A percentile compares a stretch with the other conserved stretches of the same genome.
Conservation (phyloP, 2,113 vertebrate genomes). For the Hippoglossus stenolepis region DNA sequence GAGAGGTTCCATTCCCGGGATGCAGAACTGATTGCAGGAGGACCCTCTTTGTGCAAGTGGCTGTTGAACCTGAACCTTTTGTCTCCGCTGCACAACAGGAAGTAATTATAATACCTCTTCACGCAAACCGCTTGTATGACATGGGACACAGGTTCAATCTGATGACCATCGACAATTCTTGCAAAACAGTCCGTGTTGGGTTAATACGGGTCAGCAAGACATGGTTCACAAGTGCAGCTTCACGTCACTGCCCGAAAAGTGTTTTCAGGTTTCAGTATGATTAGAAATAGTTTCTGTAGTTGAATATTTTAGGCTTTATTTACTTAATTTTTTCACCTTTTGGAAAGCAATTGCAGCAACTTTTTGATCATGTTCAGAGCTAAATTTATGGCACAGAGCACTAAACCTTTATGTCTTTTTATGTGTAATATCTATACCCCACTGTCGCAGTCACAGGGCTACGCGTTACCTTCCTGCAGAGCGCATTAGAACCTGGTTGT, state of each 20-base stretch:
- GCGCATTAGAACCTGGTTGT: background rate
- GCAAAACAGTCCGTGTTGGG: background rate
- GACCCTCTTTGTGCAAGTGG: background rate
- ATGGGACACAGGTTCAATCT: background rate
- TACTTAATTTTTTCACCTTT: background rate
- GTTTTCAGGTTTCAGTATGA: background rate
- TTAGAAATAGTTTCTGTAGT: background rate
- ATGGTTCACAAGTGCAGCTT: background rate
- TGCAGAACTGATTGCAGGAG: background rate
- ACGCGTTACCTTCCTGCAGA: background rate
- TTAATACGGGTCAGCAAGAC: constrained; percentile 4
- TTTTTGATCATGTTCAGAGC: too few relatives aligned
- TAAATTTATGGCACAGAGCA: too few relatives aligned
- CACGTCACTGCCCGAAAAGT: background rate
- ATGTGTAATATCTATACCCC: background rate
- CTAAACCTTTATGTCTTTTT: too few relatives aligned
- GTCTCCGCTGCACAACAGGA: constrained; percentile 6
- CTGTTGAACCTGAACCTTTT: constrained; percentile 6
- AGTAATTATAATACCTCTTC: background rate
- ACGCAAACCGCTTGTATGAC: background rate
- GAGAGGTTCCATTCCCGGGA: background rate
- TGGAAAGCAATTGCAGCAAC: too few relatives aligned
- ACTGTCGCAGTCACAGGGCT: background rate
- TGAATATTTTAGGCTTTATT: background rate
- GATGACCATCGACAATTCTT: background rate